Percentiles rank a stretch among this genome's conserved stretches.
Evolutionary conservation across 2,113 vertebrate species (phyloP).

Genomic region (Alethe diademata): DNA sequence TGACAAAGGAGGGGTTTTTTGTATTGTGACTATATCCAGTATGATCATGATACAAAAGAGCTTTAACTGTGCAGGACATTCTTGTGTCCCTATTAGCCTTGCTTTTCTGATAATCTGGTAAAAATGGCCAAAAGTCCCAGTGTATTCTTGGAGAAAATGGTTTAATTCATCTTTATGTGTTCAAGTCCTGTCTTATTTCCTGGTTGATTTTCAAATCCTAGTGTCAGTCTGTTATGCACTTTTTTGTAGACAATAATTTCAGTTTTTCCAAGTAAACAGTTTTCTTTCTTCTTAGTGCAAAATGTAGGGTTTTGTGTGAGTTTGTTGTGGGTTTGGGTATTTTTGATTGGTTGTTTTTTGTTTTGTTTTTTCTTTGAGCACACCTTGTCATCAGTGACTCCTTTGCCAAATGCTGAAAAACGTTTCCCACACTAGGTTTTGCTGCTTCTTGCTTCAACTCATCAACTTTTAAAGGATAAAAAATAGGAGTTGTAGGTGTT

Average conservation of each 20-base stretch:
- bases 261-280: not conserved
- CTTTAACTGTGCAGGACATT: not conserved
- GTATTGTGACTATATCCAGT: not conserved
- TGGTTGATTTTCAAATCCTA: not conserved
- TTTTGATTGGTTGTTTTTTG: not conserved
- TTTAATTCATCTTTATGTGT: not conserved
- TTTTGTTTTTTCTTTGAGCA: not conserved
- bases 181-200: not conserved
- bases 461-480: not conserved
- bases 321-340: not conserved
- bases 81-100: not conserved
- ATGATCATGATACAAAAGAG: not conserved
- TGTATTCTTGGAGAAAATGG: not conserved
- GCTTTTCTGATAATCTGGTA: not conserved
- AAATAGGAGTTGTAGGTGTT: not conserved
- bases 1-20: not conserved
- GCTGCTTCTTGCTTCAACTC: not conserved
- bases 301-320: not conserved
- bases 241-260: not conserved
- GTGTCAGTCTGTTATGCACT: not conserved
- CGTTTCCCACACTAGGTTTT: not conserved
- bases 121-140: not conserved
- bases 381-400: not conserved
- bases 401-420: not conserved
- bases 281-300: not conserved